Evolutionary conservation across 2,797 vertebrate genomes (phyloP).

Genomic region (Siniperca obscura): DNA sequence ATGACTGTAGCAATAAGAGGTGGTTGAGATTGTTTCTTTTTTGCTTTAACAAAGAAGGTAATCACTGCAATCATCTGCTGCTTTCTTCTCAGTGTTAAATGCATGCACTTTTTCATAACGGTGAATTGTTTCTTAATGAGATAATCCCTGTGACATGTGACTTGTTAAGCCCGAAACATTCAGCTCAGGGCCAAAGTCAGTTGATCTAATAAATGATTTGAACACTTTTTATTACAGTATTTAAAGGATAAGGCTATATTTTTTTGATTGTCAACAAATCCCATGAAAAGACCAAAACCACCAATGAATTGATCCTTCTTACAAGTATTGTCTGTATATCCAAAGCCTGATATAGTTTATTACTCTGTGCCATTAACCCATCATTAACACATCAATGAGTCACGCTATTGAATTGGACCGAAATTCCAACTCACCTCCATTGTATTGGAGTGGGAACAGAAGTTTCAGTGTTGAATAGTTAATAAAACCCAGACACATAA

Average conservation of each 20-base stretch:
- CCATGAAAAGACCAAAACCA: not conserved
- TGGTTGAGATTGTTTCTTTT: conserved; percentile 18
- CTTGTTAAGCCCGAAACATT: conserved; percentile 17
- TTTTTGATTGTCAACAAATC: not conserved
- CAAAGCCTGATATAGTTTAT: not conserved
- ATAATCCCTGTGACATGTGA: not conserved
- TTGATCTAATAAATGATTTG: not conserved
- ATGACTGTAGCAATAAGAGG: conserved; percentile 12
- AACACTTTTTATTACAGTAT: not conserved
- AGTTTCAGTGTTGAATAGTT: not conserved
- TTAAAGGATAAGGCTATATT: not conserved
- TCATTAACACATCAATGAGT: not conserved
- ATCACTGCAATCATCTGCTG: conserved; percentile 33
- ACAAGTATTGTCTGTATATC: too few species aligned
- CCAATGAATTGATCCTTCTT: not conserved
- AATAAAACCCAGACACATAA: not conserved
- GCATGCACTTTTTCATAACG: conserved; percentile 2
- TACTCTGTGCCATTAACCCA: not conserved
- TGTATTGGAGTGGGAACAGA: not conserved
- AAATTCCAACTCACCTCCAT: not conserved
- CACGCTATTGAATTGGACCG: not conserved
- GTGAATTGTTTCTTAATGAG: conserved; percentile 30
- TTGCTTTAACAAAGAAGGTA: conserved; percentile 23
- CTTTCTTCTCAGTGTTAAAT: conserved; percentile 16
- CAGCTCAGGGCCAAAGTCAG: not conserved